Conservation (phyloP, 2,888 invertebrate species). For the Agrypnus murinus region DNA sequence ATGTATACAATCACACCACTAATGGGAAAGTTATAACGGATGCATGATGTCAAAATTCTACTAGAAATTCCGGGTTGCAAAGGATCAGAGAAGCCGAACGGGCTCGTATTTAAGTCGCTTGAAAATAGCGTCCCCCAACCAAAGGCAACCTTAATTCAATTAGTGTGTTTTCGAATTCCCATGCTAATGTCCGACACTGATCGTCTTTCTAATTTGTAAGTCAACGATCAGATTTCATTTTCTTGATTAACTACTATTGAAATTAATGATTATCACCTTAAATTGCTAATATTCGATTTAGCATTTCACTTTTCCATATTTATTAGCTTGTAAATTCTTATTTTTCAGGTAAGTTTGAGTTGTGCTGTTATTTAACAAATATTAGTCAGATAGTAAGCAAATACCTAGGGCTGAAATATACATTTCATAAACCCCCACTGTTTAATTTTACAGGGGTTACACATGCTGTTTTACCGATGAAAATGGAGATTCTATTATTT, state of each 20-base stretch:
- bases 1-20: constrained; percentile 34
- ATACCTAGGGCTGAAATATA: background rate
- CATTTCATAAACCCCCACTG: background rate
- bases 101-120: constrained; percentile 1
- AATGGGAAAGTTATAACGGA: constrained; percentile 34
- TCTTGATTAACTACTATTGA: constrained; percentile 4
- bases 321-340: too few relatives aligned
- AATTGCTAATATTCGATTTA: too few relatives aligned
- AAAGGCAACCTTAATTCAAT: constrained; percentile 27
- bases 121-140: constrained; percentile 23
- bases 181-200: constrained; percentile 18
- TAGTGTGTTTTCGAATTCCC: constrained; percentile 27
- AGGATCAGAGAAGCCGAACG: constrained; percentile 13
- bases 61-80: background rate
- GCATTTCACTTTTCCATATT: too few relatives aligned
- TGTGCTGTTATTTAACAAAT: too few relatives aligned
- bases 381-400: background rate
- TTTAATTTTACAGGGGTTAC: constrained; percentile 9
- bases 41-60: constrained; percentile 22
- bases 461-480: background rate
- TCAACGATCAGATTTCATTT: constrained; percentile 19
- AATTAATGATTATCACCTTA: background rate
- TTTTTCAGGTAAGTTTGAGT: too few relatives aligned
- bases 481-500: constrained; percentile 20
- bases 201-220: constrained; percentile 13